Evolutionary conservation across 1,140 invertebrate species (phyloP), one percentile per base, ranked within the genome.

Genomic region (Diorhabda sublineata): DNA sequence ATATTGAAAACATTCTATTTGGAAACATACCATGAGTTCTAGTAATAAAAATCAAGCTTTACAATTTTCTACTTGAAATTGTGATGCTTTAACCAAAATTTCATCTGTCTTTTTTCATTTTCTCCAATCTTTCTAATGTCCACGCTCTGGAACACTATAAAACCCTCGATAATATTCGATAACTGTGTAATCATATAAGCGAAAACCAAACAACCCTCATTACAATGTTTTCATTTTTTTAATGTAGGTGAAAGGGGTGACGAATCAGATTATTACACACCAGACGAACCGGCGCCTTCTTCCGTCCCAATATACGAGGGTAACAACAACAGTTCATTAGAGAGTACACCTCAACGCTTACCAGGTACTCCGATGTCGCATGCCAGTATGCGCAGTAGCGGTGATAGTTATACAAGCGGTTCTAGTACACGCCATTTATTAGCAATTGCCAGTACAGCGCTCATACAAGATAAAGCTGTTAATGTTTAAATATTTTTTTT

Each of bases 181-280:
- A 26, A 26, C 26, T 26, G 26, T 26, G 26, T 1, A 26, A 0
- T 26, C 26, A 26, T 26, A 26, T 26, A 26, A 26, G 26, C 1
- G 26, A 26, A 26, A 26, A 26, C 26, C 26, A 26, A 26, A 1
- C 26, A 26, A 26, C 26, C 26, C 26, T 26, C 1, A 26, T 26
- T 26, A 26, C 26, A 26, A 26, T 26, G 1, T 26, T 26, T 26
- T 26, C 26, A 26, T 26, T 26, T 1, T 26, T 26, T 26, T 26
- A 26, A 26, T 61, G 11, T 45, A 67, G 75, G 72, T 66, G 76
- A 76, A 71, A 60, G 73, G 41, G 85, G 83, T 61, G 88, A 90
- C 47, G 89, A 90, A 79, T 89, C 88, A 5, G 89, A 90, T 79
- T 90, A 89, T 81, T 90, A 89, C 80, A 90, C 89, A 3, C 89